Percentiles rank a stretch among this genome's conserved stretches.
phyloP scores from a whole-genome alignment of 2,797 vertebrate species.

The Otolemur crassicaudatus region DNA sequence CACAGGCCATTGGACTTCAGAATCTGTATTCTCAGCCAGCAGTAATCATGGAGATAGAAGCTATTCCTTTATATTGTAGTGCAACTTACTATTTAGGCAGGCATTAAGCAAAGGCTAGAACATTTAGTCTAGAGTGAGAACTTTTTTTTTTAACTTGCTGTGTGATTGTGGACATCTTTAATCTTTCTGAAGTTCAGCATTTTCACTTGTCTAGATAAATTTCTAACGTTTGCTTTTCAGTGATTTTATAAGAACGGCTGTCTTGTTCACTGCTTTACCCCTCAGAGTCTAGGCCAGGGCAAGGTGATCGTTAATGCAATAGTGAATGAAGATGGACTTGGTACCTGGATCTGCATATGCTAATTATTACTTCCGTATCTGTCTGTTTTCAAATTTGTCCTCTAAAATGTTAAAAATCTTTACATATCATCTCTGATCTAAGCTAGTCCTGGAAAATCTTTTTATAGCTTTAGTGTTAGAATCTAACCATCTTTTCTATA shows the following conservation, averaged over 20 bases:
- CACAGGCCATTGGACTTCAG: not conserved
- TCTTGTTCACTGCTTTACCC: not conserved
- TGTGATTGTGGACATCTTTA: not conserved
- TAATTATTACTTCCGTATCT: not conserved
- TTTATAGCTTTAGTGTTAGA: conserved; percentile 1
- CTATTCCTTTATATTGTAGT: not conserved
- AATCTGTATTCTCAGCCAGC: not conserved
- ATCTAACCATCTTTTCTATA: not conserved
- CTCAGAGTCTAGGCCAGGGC: not conserved
- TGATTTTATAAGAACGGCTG: not conserved
- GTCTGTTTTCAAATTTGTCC: conserved; percentile 10
- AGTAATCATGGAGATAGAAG: not conserved
- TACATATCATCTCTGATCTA: not conserved
- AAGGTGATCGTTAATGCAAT: not conserved
- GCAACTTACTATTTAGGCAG: not conserved
- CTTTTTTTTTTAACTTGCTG: not conserved
- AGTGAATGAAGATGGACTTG: not conserved
- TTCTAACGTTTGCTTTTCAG: not conserved
- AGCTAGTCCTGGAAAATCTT: conserved; percentile 1
- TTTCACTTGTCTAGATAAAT: not conserved
- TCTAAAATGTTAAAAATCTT: conserved; percentile 42
- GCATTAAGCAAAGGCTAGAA: not conserved
- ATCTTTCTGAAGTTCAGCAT: not conserved
- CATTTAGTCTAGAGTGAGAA: not conserved
- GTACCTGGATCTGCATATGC: not conserved